phyloP scores from a whole-genome alignment of 2,888 invertebrate species.

The Melinaea menophilus region DNA sequence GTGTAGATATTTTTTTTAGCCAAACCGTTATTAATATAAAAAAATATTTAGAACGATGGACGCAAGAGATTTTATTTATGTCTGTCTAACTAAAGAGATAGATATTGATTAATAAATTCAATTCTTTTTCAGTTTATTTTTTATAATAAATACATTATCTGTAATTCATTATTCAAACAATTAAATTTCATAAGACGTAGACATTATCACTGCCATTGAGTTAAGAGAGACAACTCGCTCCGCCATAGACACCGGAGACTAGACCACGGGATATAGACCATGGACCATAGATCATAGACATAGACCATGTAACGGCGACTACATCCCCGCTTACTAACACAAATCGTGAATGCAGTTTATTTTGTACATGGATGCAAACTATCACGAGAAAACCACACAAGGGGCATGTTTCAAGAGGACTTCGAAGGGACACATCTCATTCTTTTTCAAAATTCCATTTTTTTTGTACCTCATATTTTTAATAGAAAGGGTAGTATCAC shows the following conservation, averaged over 20 bases:
- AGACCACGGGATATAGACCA: conserved; percentile 22
- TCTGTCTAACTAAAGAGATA: too few relatives aligned
- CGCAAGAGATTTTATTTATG: too few relatives aligned
- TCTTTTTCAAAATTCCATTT: conserved; percentile 6
- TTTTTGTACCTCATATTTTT: background rate
- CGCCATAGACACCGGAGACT: conserved; percentile 34
- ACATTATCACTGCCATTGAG: conserved; percentile 20
- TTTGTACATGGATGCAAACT: background rate
- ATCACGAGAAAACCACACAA: background rate
- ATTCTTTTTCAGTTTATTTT: too few relatives aligned
- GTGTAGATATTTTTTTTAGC: too few relatives aligned
- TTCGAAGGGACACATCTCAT: background rate
- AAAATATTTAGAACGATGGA: too few relatives aligned
- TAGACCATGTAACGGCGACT: conserved; percentile 30
- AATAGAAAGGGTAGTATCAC: background rate
- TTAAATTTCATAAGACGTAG: conserved; percentile 11
- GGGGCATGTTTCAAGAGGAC: background rate
- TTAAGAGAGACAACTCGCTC: conserved; percentile 20
- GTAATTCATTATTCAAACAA: too few relatives aligned
- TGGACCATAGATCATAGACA: conserved; percentile 13
- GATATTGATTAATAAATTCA: too few relatives aligned
- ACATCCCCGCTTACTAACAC: conserved; percentile 45
- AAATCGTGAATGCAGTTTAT: conserved; percentile 25
- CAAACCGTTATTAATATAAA: too few relatives aligned
- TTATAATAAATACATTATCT: too few relatives aligned